Percentiles rank a stretch among this genome's conserved stretches.
Conservation (phyloP, 2,113 vertebrate genomes). For the Brachyistius frenatus region DNA sequence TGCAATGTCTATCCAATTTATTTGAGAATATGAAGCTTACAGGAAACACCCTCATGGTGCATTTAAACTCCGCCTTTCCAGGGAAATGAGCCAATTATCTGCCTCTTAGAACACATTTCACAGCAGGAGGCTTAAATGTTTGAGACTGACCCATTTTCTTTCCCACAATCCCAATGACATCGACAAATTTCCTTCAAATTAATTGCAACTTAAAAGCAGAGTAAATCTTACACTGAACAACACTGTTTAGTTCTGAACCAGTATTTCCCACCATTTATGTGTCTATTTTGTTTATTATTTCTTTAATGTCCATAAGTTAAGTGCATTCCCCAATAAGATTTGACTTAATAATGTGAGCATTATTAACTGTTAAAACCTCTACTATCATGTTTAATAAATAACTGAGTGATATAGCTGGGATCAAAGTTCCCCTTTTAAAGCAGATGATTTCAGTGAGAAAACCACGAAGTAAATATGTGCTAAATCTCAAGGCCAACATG, state of each 20-base stretch:
- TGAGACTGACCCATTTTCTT: not conserved
- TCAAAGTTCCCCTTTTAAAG: not conserved
- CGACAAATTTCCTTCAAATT: not conserved
- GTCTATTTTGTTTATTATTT: slow-evolving; percentile 7
- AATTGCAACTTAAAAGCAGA: not conserved
- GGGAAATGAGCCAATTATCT: not conserved
- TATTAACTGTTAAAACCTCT: slow-evolving; percentile 1
- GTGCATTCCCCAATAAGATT: not conserved
- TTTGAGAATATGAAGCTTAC: not conserved
- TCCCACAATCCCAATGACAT: slow-evolving; percentile 5
- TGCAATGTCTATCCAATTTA: not conserved
- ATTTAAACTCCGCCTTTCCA: not conserved
- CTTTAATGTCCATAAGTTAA: not conserved
- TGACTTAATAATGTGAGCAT: slow-evolving; percentile 9
- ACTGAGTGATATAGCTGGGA: not conserved
- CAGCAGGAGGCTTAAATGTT: not conserved
- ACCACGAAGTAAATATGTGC: not conserved
- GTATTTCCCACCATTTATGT: not conserved
- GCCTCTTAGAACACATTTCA: not conserved
- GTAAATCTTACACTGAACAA: not conserved
- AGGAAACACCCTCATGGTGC: not conserved
- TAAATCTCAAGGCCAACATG: slow-evolving; percentile 20
- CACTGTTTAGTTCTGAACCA: not conserved
- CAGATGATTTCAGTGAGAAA: slow-evolving; percentile 4
- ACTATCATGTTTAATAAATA: not conserved